phyloP scores from a whole-genome alignment of 2,888 invertebrate genomes.

The Auanema freiburgensis region DNA sequence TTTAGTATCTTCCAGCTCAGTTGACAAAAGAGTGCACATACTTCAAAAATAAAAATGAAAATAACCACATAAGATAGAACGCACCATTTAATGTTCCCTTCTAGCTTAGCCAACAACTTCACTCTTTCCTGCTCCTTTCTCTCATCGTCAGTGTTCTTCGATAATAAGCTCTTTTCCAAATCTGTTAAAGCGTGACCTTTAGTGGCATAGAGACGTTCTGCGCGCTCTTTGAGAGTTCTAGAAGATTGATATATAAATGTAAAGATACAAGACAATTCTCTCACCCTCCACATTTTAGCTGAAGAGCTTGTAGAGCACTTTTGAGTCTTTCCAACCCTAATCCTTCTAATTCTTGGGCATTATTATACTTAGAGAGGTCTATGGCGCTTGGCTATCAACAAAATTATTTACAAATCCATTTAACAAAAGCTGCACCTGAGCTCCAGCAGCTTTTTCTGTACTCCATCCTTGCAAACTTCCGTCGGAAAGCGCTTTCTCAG shows the following conservation, averaged over 20 bases:
- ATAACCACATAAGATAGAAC: not conserved
- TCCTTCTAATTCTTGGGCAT: constrained; percentile 93
- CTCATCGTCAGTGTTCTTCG: constrained; percentile 53
- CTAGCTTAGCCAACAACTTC: constrained; percentile 36
- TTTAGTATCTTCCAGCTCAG: constrained; percentile 85
- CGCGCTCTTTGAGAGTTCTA: constrained; percentile 87
- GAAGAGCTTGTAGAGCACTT: constrained; percentile 93
- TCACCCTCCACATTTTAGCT: constrained; percentile 93
- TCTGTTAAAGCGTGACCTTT: constrained; percentile 85
- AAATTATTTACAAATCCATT: not conserved
- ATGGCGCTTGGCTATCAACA: constrained; percentile 73
- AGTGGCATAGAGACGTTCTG: constrained; percentile 90
- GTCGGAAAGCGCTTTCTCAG: constrained; percentile 82
- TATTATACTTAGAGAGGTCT: constrained; percentile 95
- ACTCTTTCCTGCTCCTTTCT: constrained; percentile 35
- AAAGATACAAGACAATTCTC: not conserved
- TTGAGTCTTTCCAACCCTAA: constrained; percentile 94
- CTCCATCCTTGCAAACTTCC: constrained; percentile 94
- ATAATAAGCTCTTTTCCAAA: constrained; percentile 72
- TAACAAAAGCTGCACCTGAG: constrained; percentile 12
- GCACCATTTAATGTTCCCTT: constrained; percentile 33
- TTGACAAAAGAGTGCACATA: constrained; percentile 63
- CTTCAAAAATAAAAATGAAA: constrained; percentile 26
- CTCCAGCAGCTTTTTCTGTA: constrained; percentile 52
- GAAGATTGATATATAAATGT: not conserved